Conservation (phyloP, 2,797 vertebrate genomes). For the Enoplosus armatus region DNA sequence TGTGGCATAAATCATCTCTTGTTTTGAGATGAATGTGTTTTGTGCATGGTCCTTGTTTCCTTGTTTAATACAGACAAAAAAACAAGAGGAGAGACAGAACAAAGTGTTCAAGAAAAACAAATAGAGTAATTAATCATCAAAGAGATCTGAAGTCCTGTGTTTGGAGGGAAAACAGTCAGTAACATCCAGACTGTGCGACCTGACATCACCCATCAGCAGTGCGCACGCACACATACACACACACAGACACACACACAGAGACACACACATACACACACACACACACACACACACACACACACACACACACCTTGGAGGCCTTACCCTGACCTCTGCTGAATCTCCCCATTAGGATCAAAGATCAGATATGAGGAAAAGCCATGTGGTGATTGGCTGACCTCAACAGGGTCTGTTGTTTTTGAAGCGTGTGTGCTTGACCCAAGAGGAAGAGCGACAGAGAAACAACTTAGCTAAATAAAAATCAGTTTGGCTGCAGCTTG, state of each 20-base stretch:
- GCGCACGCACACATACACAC: slow-evolving; percentile 7
- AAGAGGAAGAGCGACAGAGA: slow-evolving; percentile 2
- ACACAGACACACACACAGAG: slow-evolving; percentile 33
- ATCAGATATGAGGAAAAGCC: slow-evolving; percentile 71
- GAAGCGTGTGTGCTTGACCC: slow-evolving; percentile 42
- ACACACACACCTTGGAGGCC: slow-evolving; percentile 35
- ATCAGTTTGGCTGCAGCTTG: slow-evolving; percentile 1
- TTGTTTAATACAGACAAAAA: too few species aligned
- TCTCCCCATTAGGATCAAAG: slow-evolving; percentile 63
- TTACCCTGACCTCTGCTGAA: slow-evolving; percentile 64
- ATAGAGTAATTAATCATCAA: slow-evolving; percentile 72
- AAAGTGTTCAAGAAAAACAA: slow-evolving; percentile 55
- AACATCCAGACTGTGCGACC: slow-evolving; percentile 37
- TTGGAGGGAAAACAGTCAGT: slow-evolving; percentile 72
- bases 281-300: slow-evolving; percentile 19
- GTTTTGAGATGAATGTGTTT: too few species aligned
- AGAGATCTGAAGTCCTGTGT: slow-evolving; percentile 54
- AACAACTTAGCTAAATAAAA: slow-evolving; percentile 4
- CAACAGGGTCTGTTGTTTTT: slow-evolving; percentile 48
- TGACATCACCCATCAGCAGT: slow-evolving; percentile 27
- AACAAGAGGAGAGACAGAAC: not conserved
- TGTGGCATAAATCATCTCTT: too few species aligned
- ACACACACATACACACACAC: slow-evolving; percentile 7
- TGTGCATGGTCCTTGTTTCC: too few species aligned
- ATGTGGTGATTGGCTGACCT: slow-evolving; percentile 60